phyloP scores from a whole-genome alignment of 2,113 vertebrate species.

The Psettodes erumei region DNA sequence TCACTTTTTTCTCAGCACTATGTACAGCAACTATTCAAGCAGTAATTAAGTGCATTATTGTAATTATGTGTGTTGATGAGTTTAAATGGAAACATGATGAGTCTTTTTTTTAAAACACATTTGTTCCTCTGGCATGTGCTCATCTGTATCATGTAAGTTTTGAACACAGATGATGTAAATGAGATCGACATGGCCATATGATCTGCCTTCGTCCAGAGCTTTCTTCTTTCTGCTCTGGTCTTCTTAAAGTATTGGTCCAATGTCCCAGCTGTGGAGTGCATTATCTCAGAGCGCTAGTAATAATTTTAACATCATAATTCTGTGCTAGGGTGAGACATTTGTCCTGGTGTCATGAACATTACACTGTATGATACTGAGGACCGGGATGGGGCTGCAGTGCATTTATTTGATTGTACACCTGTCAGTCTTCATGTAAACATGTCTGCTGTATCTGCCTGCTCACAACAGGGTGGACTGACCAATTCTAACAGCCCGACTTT shows the following conservation, averaged over 20 bases:
- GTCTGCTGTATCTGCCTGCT: slow-evolving; percentile 32
- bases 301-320: slow-evolving; percentile 56
- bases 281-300: slow-evolving; percentile 49
- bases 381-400: slow-evolving; percentile 11
- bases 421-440: slow-evolving; percentile 30
- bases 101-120: slow-evolving; percentile 8
- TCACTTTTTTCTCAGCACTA: slow-evolving; percentile 69
- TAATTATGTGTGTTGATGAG: slow-evolving; percentile 66
- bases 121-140: slow-evolving; percentile 58
- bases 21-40: slow-evolving; percentile 74
- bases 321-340: slow-evolving; percentile 30
- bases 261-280: slow-evolving; percentile 7
- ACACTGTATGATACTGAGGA: slow-evolving; percentile 37
- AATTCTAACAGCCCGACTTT: slow-evolving; percentile 10
- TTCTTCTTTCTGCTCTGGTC: slow-evolving; percentile 36
- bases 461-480: slow-evolving; percentile 15
- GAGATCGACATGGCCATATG: slow-evolving; percentile 51
- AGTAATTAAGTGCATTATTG: slow-evolving; percentile 79
- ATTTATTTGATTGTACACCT: slow-evolving; percentile 23
- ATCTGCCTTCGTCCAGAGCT: slow-evolving; percentile 60
- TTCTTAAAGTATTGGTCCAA: slow-evolving; percentile 28
- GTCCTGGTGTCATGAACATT: slow-evolving; percentile 34
- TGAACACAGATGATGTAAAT: slow-evolving; percentile 49
- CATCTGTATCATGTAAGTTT: slow-evolving; percentile 50
- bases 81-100: slow-evolving; percentile 60